Evolutionary conservation across 2,888 invertebrate genomes (phyloP).

Genomic region (Leptura quadrifasciata): DNA sequence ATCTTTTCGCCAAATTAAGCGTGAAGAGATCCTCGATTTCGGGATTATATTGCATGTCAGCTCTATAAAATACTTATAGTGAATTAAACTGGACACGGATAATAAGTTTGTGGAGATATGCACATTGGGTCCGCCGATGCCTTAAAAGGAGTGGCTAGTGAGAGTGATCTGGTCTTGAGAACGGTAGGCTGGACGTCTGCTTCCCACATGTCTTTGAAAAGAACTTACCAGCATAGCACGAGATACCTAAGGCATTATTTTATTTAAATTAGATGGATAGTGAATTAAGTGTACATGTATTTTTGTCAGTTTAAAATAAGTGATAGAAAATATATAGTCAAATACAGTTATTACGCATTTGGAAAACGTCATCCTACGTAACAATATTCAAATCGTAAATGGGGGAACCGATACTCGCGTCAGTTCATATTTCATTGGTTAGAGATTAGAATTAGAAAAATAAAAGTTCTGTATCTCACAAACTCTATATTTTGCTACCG

Average conservation of each 20-base stretch:
- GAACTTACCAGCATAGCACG: constrained; percentile 6
- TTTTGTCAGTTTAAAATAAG: not conserved
- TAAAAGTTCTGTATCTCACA: too few relatives aligned
- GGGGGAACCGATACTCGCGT: too few relatives aligned
- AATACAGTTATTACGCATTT: not conserved
- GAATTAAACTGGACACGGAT: constrained; percentile 16
- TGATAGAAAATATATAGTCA: not conserved
- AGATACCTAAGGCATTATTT: not conserved
- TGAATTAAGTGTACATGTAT: not conserved
- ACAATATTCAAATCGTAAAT: too few relatives aligned
- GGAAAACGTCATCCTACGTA: not conserved
- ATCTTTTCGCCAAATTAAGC: not conserved
- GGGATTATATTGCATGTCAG: not conserved
- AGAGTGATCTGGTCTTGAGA: constrained; percentile 56
- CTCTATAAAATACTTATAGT: not conserved
- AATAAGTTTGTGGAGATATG: constrained; percentile 22
- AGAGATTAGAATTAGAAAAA: too few relatives aligned
- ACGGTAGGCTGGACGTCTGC: constrained; percentile 47
- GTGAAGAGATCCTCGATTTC: not conserved
- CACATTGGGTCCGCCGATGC: constrained; percentile 35
- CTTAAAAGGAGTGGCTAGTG: constrained; percentile 56
- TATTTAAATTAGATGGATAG: not conserved
- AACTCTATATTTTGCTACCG: too few relatives aligned
- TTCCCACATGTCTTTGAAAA: constrained; percentile 47
- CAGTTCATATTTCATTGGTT: too few relatives aligned